Conservation (phyloP, 2,888 invertebrate genomes). For the Herminia tarsipennalis region DNA sequence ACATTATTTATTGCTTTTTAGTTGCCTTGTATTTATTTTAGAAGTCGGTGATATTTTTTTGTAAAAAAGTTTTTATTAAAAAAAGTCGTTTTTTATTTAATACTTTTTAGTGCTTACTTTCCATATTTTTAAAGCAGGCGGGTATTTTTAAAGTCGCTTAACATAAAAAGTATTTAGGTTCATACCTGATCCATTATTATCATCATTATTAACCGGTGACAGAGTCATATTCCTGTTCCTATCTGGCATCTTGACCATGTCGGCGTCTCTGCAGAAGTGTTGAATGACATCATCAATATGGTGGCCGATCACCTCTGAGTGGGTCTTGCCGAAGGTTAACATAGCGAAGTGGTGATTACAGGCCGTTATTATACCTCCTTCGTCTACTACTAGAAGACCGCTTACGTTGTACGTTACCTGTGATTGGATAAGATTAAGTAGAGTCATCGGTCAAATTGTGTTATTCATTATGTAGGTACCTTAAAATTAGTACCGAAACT, state of each 20-base stretch:
- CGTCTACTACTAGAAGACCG: slow-evolving; percentile 87
- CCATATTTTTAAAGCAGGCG: too few species aligned
- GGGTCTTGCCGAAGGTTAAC: slow-evolving; percentile 87
- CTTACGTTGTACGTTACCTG: slow-evolving; percentile 88
- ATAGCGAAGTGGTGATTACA: slow-evolving; percentile 89
- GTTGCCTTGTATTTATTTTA: too few species aligned
- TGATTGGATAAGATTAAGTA: background rate
- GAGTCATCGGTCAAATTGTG: too few species aligned
- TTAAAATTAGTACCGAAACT: too few species aligned
- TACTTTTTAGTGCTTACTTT: too few species aligned
- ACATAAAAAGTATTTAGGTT: background rate
- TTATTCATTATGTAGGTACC: too few species aligned
- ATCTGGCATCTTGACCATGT: slow-evolving; percentile 72
- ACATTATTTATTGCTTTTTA: too few species aligned
- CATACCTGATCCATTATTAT: slow-evolving; percentile 74
- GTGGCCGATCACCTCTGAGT: slow-evolving; percentile 85
- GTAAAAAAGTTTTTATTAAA: too few species aligned
- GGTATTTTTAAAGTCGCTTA: too few species aligned
- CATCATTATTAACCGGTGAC: slow-evolving; percentile 83
- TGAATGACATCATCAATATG: slow-evolving; percentile 86
- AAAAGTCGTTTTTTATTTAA: too few species aligned
- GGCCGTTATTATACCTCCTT: slow-evolving; percentile 86
- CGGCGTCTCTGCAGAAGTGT: slow-evolving; percentile 86
- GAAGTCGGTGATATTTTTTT: too few species aligned
- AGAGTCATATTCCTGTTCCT: slow-evolving; percentile 82